Evolutionary conservation across 2,888 invertebrate genomes (phyloP).

Genomic region (Euplexia lucipara): DNA sequence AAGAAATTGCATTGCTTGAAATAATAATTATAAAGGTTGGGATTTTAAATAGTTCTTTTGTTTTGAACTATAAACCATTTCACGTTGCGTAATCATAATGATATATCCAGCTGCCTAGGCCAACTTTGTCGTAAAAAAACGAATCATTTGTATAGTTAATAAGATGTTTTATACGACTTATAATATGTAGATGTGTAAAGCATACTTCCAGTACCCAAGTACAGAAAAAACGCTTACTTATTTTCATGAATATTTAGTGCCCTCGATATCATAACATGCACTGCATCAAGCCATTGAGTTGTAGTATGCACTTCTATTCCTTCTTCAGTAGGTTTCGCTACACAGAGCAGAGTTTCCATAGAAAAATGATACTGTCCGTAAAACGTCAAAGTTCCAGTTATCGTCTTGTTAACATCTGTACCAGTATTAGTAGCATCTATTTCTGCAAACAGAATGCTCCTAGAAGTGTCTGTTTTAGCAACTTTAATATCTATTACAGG

Average conservation of each 20-base stretch:
- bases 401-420: conserved; percentile 49
- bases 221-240: too few species aligned
- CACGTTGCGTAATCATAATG: too few species aligned
- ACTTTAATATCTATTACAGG: conserved; percentile 54
- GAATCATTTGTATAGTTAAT: too few species aligned
- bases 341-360: conserved; percentile 93
- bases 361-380: conserved; percentile 93
- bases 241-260: conserved; percentile 88
- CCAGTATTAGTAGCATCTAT: conserved; percentile 50
- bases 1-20: too few species aligned
- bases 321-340: conserved; percentile 92
- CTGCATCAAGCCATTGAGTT: conserved; percentile 91
- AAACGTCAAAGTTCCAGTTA: conserved; percentile 81
- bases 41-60: too few species aligned
- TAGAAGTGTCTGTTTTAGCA: conserved; percentile 43
- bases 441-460: conserved; percentile 32
- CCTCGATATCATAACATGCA: conserved; percentile 88
- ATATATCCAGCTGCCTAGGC: too few species aligned
- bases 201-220: too few species aligned
- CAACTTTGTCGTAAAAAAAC: too few species aligned
- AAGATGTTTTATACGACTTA: too few species aligned
- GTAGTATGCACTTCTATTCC: conserved; percentile 92
- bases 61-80: too few species aligned
- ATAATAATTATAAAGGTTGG: too few species aligned
- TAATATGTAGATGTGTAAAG: too few species aligned